phyloP scores from a whole-genome alignment of 2,888 invertebrate species.

The Notodonta dromedarius region DNA sequence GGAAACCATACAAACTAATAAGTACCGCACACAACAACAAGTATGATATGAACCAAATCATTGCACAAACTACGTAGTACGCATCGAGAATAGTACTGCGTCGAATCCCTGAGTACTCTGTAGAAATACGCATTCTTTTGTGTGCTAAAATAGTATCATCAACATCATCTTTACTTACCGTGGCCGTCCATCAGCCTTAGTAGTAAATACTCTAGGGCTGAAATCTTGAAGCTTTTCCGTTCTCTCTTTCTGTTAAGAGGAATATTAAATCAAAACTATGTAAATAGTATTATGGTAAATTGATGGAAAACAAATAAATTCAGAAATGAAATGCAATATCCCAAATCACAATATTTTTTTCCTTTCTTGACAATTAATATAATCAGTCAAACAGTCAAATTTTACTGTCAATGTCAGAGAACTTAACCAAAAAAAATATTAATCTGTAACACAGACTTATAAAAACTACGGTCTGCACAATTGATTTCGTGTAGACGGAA shows the following conservation, averaged over 20 bases:
- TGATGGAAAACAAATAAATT: background rate
- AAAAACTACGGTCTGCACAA: too few species aligned
- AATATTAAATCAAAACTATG: background rate
- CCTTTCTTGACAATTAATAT: too few species aligned
- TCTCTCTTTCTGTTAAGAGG: background rate
- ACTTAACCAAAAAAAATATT: too few species aligned
- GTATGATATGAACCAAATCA: slow-evolving; percentile 9
- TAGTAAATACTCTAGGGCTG: slow-evolving; percentile 42
- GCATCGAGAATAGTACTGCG: slow-evolving; percentile 4
- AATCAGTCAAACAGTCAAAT: too few species aligned
- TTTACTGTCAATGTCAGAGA: too few species aligned
- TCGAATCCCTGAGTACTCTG: background rate
- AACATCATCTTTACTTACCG: slow-evolving; percentile 42
- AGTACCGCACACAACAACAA: slow-evolving; percentile 18
- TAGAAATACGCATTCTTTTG: background rate
- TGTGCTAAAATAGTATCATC: slow-evolving; percentile 2
- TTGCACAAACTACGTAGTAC: slow-evolving; percentile 9
- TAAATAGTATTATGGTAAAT: background rate
- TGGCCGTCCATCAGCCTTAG: slow-evolving; percentile 56
- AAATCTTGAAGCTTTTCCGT: slow-evolving; percentile 43
- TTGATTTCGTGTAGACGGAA: too few species aligned
- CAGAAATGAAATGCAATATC: too few species aligned
- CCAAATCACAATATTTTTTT: background rate
- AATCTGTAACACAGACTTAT: too few species aligned
- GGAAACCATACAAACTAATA: slow-evolving; percentile 14